Evolutionary conservation across 2,797 vertebrate species (phyloP).

Genomic region (Esox lucius): DNA sequence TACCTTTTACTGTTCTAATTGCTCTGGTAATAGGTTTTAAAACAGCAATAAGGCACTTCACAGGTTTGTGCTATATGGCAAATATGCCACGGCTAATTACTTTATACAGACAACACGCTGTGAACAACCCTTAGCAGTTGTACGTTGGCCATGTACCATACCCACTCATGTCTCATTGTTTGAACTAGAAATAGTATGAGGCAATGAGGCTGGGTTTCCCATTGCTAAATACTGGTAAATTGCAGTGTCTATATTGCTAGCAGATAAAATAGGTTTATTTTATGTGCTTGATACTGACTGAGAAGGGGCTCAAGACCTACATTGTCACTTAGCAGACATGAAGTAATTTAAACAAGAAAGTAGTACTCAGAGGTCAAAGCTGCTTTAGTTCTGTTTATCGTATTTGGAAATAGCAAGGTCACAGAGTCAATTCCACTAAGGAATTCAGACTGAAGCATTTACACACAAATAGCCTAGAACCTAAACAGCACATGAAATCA

Average conservation of each 20-base stretch:
- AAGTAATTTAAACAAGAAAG: neutral
- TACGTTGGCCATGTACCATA: too few species aligned
- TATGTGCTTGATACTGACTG: neutral
- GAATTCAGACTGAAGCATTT: constrained; percentile 31
- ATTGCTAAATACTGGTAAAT: neutral
- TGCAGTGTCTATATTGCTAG: neutral
- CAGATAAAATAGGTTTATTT: neutral
- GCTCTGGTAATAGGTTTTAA: too few species aligned
- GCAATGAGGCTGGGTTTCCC: neutral
- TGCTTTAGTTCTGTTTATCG: constrained; percentile 30
- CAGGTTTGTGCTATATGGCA: too few species aligned
- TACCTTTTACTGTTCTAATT: too few species aligned
- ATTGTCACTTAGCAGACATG: neutral
- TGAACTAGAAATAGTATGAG: neutral
- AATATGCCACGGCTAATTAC: too few species aligned
- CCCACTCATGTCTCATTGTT: too few species aligned
- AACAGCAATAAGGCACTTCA: too few species aligned
- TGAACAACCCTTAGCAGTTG: too few species aligned
- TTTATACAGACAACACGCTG: too few species aligned
- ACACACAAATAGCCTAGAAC: constrained; percentile 45
- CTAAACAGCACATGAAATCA: constrained; percentile 36
- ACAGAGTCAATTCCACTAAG: constrained; percentile 43
- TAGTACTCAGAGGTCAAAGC: constrained; percentile 31
- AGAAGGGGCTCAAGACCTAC: neutral
- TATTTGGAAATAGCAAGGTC: constrained; percentile 52